A percentile compares a stretch with the other conserved stretches of the same genome.
Conservation (phyloP, 2,888 invertebrate genomes). For the Melipona bicolor region DNA sequence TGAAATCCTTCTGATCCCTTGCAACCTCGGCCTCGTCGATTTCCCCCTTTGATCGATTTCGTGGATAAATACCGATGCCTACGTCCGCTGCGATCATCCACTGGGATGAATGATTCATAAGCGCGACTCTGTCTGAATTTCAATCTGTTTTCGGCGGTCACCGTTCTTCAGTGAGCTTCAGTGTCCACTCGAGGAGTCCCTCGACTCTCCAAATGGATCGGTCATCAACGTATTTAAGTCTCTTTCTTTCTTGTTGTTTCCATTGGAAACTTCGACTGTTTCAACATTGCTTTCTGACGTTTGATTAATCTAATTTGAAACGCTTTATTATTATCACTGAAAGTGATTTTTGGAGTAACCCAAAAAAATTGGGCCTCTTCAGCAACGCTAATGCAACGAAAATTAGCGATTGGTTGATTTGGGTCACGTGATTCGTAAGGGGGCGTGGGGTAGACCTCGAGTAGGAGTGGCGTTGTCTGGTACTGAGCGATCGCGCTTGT, state of each 20-base stretch:
- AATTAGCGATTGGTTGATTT: no score
- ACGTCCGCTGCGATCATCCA: neutral
- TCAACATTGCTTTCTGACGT: no score
- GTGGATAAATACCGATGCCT: conserved; percentile 26
- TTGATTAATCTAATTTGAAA: no score
- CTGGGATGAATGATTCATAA: conserved; percentile 30
- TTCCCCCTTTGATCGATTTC: conserved; percentile 24
- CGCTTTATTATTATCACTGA: neutral
- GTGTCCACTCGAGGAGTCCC: neutral
- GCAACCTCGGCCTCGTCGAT: no score
- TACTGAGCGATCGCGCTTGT: no score
- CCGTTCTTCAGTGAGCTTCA: neutral
- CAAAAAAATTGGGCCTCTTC: no score
- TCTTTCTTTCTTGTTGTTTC: neutral
- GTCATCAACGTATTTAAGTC: neutral
- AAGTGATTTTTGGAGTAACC: no score
- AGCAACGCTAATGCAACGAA: no score
- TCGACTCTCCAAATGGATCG: neutral
- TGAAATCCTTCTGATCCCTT: conserved; percentile 38
- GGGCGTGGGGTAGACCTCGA: no score
- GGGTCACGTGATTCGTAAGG: no score
- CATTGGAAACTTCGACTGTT: no score
- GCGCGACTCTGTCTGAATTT: conserved; percentile 9
- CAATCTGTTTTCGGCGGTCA: conserved; percentile 28
- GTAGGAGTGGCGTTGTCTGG: no score